Conservation (phyloP, 2,888 invertebrate species). For the Ophion obscuratus region DNA sequence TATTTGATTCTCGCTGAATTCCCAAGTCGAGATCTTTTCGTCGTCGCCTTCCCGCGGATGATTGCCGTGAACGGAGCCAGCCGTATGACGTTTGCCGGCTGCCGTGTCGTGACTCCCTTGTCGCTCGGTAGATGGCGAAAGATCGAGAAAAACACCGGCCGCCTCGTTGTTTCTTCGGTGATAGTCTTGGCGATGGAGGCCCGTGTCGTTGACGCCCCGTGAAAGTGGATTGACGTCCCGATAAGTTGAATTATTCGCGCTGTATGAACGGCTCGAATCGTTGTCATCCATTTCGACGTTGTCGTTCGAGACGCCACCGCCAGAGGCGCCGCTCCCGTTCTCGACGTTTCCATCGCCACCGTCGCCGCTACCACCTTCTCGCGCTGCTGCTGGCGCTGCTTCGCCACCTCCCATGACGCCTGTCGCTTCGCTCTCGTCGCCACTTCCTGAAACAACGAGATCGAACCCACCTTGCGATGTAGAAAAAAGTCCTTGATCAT, state of each 20-base stretch:
- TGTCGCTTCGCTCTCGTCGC: conserved; percentile 86
- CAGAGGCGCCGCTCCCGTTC: conserved; percentile 80
- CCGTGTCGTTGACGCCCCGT: conserved; percentile 71
- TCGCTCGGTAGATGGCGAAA: conserved; percentile 71
- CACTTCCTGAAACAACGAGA: conserved; percentile 80
- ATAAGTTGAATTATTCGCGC: conserved; percentile 71
- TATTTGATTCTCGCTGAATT: conserved; percentile 71
- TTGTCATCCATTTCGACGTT: conserved; percentile 79
- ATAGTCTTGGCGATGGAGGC: conserved; percentile 66
- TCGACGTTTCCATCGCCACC: conserved; percentile 85
- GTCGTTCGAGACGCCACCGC: conserved; percentile 86
- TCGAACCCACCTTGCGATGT: conserved; percentile 28
- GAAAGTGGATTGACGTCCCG: conserved; percentile 73
- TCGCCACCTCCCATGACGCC: conserved; percentile 75
- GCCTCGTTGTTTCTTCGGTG: conserved; percentile 54
- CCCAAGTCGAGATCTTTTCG: conserved; percentile 75
- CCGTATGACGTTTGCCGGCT: conserved; percentile 61
- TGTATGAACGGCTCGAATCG: conserved; percentile 69
- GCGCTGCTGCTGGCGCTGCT: conserved; percentile 68
- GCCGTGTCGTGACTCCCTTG: conserved; percentile 64
- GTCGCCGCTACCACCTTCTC: conserved; percentile 83
- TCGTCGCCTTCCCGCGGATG: conserved; percentile 71
- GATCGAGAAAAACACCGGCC: conserved; percentile 65
- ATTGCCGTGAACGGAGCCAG: conserved; percentile 35
- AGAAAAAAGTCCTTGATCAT: conserved; percentile 35